A percentile compares a stretch with the other conserved stretches of the same genome.
These are phyloP conservation scores for Microtus pennsylvanicus DNA, from an alignment of 2,113 vertebrate species.

Conservation along the genomic window DNA sequence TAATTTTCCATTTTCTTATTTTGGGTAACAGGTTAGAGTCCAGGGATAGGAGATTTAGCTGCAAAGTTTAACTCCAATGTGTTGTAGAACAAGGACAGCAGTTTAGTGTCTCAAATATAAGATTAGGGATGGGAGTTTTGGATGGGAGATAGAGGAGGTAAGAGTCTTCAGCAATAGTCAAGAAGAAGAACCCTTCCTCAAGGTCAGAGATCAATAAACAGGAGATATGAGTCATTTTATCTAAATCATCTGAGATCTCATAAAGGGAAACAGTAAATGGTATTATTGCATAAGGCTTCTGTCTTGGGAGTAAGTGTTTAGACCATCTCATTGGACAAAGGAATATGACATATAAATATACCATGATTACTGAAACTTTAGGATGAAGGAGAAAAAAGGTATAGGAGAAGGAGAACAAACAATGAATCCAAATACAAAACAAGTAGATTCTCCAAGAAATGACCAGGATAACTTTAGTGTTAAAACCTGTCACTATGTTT, in stretches of 20 bases:
- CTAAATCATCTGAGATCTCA: background rate
- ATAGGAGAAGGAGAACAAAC: background rate
- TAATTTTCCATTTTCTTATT: background rate
- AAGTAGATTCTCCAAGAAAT: background rate
- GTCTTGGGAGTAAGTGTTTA: background rate
- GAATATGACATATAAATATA: background rate
- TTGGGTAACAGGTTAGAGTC: background rate
- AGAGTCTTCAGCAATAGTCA: background rate
- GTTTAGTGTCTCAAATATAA: background rate
- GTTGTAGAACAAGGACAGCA: background rate
- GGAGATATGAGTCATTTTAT: background rate
- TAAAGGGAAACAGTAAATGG: background rate
- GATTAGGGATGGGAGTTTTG: accelerated
- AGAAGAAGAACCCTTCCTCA: background rate
- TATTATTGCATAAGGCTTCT: background rate
- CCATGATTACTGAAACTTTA: background rate
- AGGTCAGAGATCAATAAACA: background rate
- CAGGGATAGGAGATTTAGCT: background rate
- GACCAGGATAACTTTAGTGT: background rate
- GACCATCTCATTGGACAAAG: background rate
- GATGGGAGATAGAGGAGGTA: background rate
- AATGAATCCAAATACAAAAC: background rate
- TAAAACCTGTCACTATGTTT: background rate
- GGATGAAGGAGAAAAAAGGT: background rate
- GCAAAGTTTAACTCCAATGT: background rate